Evolutionary conservation across 2,888 invertebrate genomes (phyloP).

Genomic region (Himalopsyche kuldschensis): DNA sequence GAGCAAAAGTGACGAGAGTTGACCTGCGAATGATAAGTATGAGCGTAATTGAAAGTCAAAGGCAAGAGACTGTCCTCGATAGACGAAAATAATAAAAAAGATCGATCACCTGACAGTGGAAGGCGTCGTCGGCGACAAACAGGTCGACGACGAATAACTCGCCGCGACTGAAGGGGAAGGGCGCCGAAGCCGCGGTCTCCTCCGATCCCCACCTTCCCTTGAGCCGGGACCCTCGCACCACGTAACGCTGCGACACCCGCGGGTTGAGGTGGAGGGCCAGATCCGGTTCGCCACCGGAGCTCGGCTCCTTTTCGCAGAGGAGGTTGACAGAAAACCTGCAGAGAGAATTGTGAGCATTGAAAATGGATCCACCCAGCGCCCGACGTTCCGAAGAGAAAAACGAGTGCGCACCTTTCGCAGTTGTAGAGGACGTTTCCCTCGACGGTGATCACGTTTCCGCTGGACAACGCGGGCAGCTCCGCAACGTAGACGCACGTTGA

Average conservation of each 20-base stretch:
- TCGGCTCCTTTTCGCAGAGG: conserved; percentile 48
- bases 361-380: background rate
- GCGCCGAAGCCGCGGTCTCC: conserved; percentile 64
- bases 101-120: conserved; percentile 31
- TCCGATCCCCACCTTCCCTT: conserved; percentile 75
- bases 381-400: background rate
- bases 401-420: conserved; percentile 31
- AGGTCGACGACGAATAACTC: conserved; percentile 47
- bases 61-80: background rate
- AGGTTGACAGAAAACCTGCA: conserved; percentile 68
- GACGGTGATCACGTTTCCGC: conserved; percentile 31
- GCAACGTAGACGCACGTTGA: conserved; percentile 22
- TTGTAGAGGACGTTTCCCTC: conserved; percentile 23
- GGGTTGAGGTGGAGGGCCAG: conserved; percentile 82
- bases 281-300: conserved; percentile 56
- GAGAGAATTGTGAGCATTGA: background rate
- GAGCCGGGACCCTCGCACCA: conserved; percentile 73
- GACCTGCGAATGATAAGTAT: conserved; percentile 40
- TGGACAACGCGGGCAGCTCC: conserved; percentile 21
- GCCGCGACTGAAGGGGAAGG: conserved; percentile 46
- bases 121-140: conserved; percentile 44
- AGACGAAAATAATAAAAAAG: background rate
- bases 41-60: background rate
- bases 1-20: conserved; percentile 54
- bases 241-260: conserved; percentile 73